A percentile compares a stretch with the other conserved stretches of the same genome.
These are phyloP conservation scores for Sitodiplosis mosellana DNA, from an alignment of 1,140 invertebrate genomes.

Conservation along the genomic window DNA sequence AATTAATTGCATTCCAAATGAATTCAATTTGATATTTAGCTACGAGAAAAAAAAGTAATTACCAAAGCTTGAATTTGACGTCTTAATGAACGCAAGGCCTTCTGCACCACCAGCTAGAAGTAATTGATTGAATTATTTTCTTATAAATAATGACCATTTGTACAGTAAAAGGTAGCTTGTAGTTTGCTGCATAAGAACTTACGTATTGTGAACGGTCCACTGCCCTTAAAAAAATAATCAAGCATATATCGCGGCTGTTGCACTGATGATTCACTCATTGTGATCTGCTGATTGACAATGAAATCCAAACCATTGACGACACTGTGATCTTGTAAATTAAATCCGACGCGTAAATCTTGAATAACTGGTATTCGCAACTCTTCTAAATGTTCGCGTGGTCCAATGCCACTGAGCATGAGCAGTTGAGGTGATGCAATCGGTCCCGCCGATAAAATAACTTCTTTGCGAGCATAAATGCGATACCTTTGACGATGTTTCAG, in stretches of 20 bases:
- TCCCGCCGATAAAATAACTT: slow-evolving; percentile 55
- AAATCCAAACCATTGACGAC: slow-evolving; percentile 48
- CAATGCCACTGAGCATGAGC: slow-evolving; percentile 63
- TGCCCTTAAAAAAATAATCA: slow-evolving; percentile 32
- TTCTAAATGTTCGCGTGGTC: slow-evolving; percentile 47
- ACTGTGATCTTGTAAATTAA: slow-evolving; percentile 64
- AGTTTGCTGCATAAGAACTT: too few species aligned
- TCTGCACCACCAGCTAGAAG: slow-evolving; percentile 41
- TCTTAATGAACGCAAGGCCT: slow-evolving; percentile 47
- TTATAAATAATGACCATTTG: too few species aligned
- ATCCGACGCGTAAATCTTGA: slow-evolving; percentile 53
- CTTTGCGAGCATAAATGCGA: slow-evolving; percentile 45
- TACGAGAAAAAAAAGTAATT: slow-evolving; percentile 1
- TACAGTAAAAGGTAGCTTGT: too few species aligned
- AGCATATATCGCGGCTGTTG: slow-evolving; percentile 31
- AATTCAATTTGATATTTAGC: background rate
- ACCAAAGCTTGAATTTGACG: slow-evolving; percentile 22
- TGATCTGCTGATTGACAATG: slow-evolving; percentile 39
- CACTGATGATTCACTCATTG: slow-evolving; percentile 26
- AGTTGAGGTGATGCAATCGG: slow-evolving; percentile 65
- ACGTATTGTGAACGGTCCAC: slow-evolving; percentile 44
- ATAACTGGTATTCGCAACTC: slow-evolving; percentile 32
- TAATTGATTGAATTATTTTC: too few species aligned
- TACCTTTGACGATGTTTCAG: slow-evolving; percentile 32
- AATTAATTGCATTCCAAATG: background rate